A percentile compares a stretch with the other conserved stretches of the same genome.
phyloP scores from a whole-genome alignment of 2,888 invertebrate genomes.

The Gryllus longicercus region DNA sequence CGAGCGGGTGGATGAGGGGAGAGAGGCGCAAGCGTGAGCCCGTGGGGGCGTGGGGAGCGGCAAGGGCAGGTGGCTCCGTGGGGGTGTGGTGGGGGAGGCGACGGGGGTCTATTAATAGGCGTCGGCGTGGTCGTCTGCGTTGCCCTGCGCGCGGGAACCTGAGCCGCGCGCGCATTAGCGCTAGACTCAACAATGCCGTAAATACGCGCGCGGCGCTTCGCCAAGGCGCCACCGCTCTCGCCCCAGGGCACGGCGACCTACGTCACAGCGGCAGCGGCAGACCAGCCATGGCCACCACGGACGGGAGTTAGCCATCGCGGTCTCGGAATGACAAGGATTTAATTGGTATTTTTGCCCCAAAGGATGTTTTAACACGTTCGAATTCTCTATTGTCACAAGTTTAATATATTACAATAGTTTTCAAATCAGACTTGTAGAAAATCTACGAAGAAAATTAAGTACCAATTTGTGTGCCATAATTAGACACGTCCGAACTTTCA shows the following conservation, averaged over 20 bases:
- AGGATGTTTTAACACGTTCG: too few relatives aligned
- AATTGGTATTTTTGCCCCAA: too few relatives aligned
- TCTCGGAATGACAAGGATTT: too few relatives aligned
- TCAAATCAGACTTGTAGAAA: too few relatives aligned
- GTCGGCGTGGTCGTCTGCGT: not conserved
- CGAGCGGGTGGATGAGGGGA: too few relatives aligned
- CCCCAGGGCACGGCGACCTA: not conserved
- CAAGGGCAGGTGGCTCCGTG: not conserved
- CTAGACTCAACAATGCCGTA: slow-evolving; percentile 17
- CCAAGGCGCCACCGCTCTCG: not conserved
- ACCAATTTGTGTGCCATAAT: too few relatives aligned
- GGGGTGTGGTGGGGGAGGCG: not conserved
- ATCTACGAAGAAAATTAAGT: too few relatives aligned
- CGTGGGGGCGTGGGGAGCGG: not conserved
- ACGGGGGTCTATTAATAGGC: not conserved
- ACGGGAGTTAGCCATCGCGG: too few relatives aligned
- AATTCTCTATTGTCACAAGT: too few relatives aligned
- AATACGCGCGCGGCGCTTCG: not conserved
- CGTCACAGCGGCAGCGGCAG: not conserved
- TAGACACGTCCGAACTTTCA: too few relatives aligned
- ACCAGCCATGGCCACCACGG: too few relatives aligned
- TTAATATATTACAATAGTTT: too few relatives aligned
- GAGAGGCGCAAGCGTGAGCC: not conserved
- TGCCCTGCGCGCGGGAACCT: not conserved
- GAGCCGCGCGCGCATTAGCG: not conserved